phyloP scores from a whole-genome alignment of 2,888 invertebrate genomes.

The Alentia gelatinosa region DNA sequence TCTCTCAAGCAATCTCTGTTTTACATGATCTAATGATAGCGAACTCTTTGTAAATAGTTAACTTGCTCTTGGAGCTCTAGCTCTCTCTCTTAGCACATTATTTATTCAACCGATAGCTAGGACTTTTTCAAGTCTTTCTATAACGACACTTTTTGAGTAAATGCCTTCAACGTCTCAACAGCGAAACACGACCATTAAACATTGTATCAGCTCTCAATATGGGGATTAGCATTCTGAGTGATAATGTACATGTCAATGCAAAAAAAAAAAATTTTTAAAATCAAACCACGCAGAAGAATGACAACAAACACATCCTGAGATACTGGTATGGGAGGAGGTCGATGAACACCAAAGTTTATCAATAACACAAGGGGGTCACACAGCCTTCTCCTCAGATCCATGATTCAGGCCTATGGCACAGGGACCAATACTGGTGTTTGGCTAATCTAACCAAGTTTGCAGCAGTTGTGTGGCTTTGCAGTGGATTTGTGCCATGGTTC shows the following conservation, averaged over 20 bases:
- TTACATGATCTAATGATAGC: not conserved
- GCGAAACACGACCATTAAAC: not conserved
- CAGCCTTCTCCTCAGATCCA: not conserved
- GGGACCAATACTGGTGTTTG: constrained; percentile 34
- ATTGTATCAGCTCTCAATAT: not conserved
- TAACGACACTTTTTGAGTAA: not conserved
- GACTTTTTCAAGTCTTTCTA: not conserved
- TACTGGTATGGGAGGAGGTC: not conserved
- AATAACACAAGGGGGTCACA: not conserved
- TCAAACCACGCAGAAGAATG: not conserved
- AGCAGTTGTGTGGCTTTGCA: constrained; percentile 44
- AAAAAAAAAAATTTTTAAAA: not conserved
- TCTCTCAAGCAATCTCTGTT: constrained; percentile 44
- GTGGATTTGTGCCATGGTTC: not conserved
- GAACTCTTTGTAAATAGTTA: constrained; percentile 29
- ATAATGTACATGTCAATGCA: constrained; percentile 12
- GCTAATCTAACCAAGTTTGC: constrained; percentile 14
- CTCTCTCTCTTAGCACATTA: not conserved
- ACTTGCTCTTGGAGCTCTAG: not conserved
- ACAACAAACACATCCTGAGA: not conserved
- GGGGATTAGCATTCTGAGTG: not conserved
- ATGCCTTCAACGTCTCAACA: not conserved
- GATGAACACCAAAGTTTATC: not conserved
- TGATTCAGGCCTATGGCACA: constrained; percentile 3
- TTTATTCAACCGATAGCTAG: not conserved